Conservation (phyloP, 2,113 vertebrate genomes). For the Nansenia antarctica region DNA sequence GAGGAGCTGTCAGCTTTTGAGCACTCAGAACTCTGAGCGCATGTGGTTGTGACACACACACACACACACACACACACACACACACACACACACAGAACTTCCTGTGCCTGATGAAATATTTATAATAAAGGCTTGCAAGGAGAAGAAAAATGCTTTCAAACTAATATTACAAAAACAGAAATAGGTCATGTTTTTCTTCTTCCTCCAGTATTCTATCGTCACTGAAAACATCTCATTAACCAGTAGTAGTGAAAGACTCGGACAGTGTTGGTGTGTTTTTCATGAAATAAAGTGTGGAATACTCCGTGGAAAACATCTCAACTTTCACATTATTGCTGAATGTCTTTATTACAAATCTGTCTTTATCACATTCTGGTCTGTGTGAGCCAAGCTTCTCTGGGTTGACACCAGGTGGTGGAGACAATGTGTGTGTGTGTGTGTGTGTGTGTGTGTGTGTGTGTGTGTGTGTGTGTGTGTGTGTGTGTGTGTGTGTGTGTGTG, state of each 20-base stretch:
- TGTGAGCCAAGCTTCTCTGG: too few relatives aligned
- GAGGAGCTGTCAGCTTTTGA: neutral
- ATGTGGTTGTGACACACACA: neutral
- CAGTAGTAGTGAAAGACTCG: neutral
- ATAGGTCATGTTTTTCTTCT: slow-evolving; percentile 39
- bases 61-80: neutral
- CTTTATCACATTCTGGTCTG: too few relatives aligned
- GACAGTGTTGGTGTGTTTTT: neutral
- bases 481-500: too few relatives aligned
- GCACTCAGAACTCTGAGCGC: neutral
- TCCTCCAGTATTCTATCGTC: neutral
- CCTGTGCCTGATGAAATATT: slow-evolving; percentile 49
- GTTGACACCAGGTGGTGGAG: too few relatives aligned
- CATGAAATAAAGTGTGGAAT: too few relatives aligned
- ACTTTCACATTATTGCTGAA: too few relatives aligned
- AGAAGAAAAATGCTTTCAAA: slow-evolving; percentile 22
- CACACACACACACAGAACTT: slow-evolving; percentile 8
- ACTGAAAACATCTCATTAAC: neutral
- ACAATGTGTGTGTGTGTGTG: too few relatives aligned
- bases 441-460: too few relatives aligned
- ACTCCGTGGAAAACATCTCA: too few relatives aligned
- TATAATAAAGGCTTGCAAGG: slow-evolving; percentile 30
- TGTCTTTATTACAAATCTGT: too few relatives aligned
- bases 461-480: too few relatives aligned
- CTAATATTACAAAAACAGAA: slow-evolving; percentile 33